These are phyloP conservation scores for Ophraella communa DNA, from an alignment of 2,888 invertebrate genomes.

Conservation along the genomic window DNA sequence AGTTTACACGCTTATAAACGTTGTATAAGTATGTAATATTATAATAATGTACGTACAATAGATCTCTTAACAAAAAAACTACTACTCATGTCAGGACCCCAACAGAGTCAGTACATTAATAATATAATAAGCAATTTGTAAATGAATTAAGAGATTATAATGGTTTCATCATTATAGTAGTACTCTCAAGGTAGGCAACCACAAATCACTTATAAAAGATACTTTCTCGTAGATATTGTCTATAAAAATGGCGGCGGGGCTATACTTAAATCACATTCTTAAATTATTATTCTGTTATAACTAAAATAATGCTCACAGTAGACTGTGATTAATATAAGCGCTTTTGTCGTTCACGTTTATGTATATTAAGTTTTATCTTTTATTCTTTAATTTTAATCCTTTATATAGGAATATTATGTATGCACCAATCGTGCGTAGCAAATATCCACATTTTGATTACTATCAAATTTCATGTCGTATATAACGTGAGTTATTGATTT, in stretches of 20 bases:
- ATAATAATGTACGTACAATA: not conserved
- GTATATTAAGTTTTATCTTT: not conserved
- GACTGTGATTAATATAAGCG: not conserved
- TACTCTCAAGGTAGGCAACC: slow-evolving; percentile 13
- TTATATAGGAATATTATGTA: slow-evolving; percentile 20
- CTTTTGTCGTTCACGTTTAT: not conserved
- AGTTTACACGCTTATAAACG: not conserved
- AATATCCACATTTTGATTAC: slow-evolving; percentile 32
- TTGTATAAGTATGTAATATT: not conserved
- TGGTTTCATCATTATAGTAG: slow-evolving; percentile 25
- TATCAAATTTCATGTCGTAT: slow-evolving; percentile 33
- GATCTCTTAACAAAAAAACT: not conserved
- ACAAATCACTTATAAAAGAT: slow-evolving; percentile 20
- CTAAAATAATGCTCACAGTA: not conserved
- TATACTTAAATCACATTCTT: slow-evolving; percentile 1
- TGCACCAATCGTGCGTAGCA: slow-evolving; percentile 35
- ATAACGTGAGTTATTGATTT: slow-evolving; percentile 30
- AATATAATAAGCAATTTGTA: slow-evolving; percentile 40
- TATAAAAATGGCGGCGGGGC: not conserved
- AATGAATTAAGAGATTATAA: slow-evolving; percentile 35
- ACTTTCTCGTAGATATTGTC: slow-evolving; percentile 6
- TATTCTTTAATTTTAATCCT: slow-evolving; percentile 13
- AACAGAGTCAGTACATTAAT: slow-evolving; percentile 33
- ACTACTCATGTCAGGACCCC: slow-evolving; percentile 20
- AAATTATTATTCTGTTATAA: not conserved